Base-by-base conservation (phyloP, 1,140 invertebrate species). In the Coelopa frigida region DNA sequence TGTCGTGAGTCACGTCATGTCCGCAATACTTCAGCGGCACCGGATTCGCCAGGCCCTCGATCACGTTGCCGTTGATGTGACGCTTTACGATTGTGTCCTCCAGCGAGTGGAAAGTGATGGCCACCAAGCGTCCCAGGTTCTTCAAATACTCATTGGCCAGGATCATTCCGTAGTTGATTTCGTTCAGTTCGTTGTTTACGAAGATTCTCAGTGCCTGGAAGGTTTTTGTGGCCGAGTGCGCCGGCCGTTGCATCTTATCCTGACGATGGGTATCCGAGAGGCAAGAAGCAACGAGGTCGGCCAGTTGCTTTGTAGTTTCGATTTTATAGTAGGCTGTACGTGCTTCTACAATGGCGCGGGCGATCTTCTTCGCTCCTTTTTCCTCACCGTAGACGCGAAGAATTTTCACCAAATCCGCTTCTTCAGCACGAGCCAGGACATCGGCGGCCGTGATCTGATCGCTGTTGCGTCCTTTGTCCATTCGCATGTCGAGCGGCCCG, bases 181-280 rank as follows among this genome's bases (percentile, higher is more conserved):
- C 93, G 71, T 98, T 98, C 1, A 98, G 70, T 74, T 98, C 94
- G 71, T 98, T 89, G 67, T 98, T 98, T 0, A 98, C 89, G 73
- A 97, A 95, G 52, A 97, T 96, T 55, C 94, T 74, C 44, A 98
- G 66, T 0, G 93, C 94, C 74, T 94, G 90, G 73, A 97, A 98
- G 1, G 89, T 84, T 78, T 92, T 94, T 3, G 89, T 94, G 1
- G 93, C 93, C 49, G 77, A 75, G 64, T 95, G 91, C 5, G 83
- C 67, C n/a, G 75, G 77, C 54, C 87, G 75, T 31, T 83, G 75
- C 23, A 91, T 61, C 70, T 83, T 85, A 67, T 95, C 89, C 22
- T 77, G 46, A 54, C 75, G 57, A 35, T 68, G 54, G 46, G 82
- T 76, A 57, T 73, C 74, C 5, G 70, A 73, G 52, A 81, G 77